These are phyloP conservation scores for Oxyruncus cristatus DNA, from an alignment of 2,113 vertebrate genomes.

Conservation along the genomic window DNA sequence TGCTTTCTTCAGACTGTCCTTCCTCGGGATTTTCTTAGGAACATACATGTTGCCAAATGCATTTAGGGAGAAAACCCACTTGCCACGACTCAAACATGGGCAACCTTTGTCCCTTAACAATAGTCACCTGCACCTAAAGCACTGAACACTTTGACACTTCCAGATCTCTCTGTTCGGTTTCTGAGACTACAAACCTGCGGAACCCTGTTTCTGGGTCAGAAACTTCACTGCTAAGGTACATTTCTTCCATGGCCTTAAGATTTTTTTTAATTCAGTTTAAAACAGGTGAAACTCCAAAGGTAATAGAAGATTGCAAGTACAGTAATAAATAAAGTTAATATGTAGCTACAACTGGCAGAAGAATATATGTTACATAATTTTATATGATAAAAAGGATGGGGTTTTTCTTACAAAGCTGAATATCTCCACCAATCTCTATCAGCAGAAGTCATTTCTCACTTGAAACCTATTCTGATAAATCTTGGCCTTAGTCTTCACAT, in stretches of 20 bases:
- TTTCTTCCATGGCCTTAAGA: background rate
- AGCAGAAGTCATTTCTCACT: background rate
- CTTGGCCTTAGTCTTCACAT: background rate
- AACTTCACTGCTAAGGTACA: background rate
- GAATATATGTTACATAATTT: background rate
- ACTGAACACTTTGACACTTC: background rate
- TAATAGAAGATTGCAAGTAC: background rate
- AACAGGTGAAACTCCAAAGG: background rate
- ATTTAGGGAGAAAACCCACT: background rate
- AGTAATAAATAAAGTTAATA: slow-evolving; percentile 9
- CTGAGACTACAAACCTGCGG: background rate
- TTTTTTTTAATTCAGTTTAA: background rate
- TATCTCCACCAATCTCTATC: background rate
- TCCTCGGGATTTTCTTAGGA: background rate
- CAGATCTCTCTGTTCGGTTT: background rate
- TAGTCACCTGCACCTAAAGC: background rate
- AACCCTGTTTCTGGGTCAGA: background rate
- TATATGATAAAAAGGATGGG: fast-evolving
- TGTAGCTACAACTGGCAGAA: background rate
- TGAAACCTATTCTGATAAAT: background rate
- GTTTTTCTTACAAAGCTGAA: background rate
- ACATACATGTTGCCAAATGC: background rate
- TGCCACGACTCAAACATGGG: background rate
- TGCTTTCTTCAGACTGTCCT: background rate
- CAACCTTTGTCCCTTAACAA: background rate